Evolutionary conservation across 2,888 invertebrate species (phyloP).

Genomic region (Eilema caniola): DNA sequence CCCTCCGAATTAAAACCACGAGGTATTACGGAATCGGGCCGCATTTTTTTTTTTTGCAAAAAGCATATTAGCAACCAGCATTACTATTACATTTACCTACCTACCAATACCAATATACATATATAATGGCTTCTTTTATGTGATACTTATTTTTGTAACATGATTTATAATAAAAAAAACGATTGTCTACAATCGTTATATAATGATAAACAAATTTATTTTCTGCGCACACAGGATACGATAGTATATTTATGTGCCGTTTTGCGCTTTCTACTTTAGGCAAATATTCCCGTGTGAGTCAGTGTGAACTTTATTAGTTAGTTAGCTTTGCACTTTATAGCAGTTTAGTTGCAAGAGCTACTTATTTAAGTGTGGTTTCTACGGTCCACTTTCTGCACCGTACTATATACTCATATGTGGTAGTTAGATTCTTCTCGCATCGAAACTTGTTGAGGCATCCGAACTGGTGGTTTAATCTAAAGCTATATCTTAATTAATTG

Average conservation of each 20-base stretch:
- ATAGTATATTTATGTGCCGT: slow-evolving; percentile 1
- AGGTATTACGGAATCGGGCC: too few species aligned
- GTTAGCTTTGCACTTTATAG: not conserved
- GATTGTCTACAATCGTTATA: too few species aligned
- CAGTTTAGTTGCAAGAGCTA: not conserved
- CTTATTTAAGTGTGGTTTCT: not conserved
- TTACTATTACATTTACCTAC: too few species aligned
- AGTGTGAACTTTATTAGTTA: slow-evolving; percentile 3
- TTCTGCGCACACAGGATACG: not conserved
- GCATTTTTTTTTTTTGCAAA: too few species aligned
- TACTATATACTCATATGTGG: not conserved
- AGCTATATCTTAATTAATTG: too few species aligned
- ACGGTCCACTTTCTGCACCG: not conserved
- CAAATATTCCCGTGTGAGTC: not conserved
- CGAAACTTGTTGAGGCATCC: not conserved
- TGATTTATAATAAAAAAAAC: too few species aligned
- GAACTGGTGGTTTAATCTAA: not conserved
- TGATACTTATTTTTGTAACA: too few species aligned
- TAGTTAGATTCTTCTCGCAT: not conserved
- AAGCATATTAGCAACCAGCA: too few species aligned
- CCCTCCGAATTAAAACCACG: too few species aligned
- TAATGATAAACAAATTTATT: too few species aligned
- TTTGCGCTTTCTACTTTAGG: not conserved
- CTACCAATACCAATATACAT: too few species aligned
- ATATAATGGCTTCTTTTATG: too few species aligned